Percentiles rank a stretch among this genome's conserved stretches.
Conservation (phyloP, 1,140 invertebrate species). For the Neelides sp. region DNA sequence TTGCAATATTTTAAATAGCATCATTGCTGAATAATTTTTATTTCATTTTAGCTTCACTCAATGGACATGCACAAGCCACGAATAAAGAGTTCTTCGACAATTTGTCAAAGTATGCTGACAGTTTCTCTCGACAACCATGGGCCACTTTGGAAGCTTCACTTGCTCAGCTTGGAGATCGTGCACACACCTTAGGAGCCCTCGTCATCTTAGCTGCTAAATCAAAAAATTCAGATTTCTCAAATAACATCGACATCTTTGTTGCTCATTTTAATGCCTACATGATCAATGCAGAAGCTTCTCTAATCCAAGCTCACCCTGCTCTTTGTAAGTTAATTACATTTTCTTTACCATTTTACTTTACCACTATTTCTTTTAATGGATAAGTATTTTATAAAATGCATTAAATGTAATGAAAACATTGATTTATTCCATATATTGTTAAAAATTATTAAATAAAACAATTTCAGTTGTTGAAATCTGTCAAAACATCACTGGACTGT, state of each 20-base stretch:
- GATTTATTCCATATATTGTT: slow-evolving; percentile 11
- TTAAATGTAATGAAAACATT: neutral
- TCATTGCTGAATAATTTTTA: too few species aligned
- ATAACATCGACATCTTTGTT: slow-evolving; percentile 34
- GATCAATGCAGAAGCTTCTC: slow-evolving; percentile 51
- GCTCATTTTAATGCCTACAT: slow-evolving; percentile 38
- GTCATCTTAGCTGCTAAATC: slow-evolving; percentile 23
- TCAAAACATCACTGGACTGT: slow-evolving; percentile 61
- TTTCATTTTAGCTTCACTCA: too few species aligned
- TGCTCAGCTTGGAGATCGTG: slow-evolving; percentile 6
- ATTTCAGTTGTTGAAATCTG: slow-evolving; percentile 72
- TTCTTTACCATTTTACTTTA: neutral
- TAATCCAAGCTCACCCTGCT: slow-evolving; percentile 69
- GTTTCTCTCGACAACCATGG: slow-evolving; percentile 10
- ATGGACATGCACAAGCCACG: too few species aligned
- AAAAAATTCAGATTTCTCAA: slow-evolving; percentile 26
- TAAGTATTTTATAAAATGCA: slow-evolving; percentile 4
- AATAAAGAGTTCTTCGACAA: slow-evolving; percentile 1
- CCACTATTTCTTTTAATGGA: neutral
- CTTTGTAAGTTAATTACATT: slow-evolving; percentile 52
- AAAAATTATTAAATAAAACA: slow-evolving; percentile 3
- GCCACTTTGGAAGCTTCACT: slow-evolving; percentile 10
- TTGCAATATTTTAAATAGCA: too few species aligned
- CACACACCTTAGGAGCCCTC: slow-evolving; percentile 15
- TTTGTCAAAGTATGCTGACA: slow-evolving; percentile 15